Evolutionary conservation across 1,140 invertebrate species (phyloP).

Genomic region (Heliconius nattereri): DNA sequence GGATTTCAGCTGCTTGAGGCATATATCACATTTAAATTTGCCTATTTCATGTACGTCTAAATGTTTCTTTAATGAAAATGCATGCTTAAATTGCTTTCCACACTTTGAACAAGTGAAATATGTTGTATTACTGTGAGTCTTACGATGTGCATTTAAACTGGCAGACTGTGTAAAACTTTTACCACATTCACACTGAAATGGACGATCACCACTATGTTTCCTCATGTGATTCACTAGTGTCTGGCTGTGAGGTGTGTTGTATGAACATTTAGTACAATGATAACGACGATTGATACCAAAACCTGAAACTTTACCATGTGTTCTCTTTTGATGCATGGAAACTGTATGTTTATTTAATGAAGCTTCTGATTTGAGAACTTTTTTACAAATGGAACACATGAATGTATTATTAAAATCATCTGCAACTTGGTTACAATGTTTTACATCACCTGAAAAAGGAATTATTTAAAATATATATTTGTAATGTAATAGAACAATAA

Average conservation of each 20-base stretch:
- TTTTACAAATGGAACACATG: constrained; percentile 61
- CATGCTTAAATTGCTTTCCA: constrained; percentile 83
- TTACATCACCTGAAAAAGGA: neutral
- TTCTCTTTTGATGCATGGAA: constrained; percentile 66
- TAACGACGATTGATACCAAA: constrained; percentile 64
- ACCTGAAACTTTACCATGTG: constrained; percentile 68
- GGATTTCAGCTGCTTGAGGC: constrained; percentile 70
- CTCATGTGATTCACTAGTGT: constrained; percentile 76
- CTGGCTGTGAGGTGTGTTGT: constrained; percentile 75
- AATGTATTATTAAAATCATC: constrained; percentile 22
- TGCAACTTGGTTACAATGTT: neutral
- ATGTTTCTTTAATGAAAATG: constrained; percentile 72
- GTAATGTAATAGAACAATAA: neutral
- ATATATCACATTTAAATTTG: constrained; percentile 61
- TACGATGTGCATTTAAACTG: constrained; percentile 75
- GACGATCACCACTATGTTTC: constrained; percentile 81
- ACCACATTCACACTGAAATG: constrained; percentile 82
- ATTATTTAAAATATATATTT: neutral
- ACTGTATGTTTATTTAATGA: constrained; percentile 58
- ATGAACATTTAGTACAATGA: constrained; percentile 72
- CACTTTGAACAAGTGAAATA: constrained; percentile 83
- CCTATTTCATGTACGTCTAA: constrained; percentile 67
- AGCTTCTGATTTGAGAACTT: constrained; percentile 56
- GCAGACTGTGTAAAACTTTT: constrained; percentile 82
- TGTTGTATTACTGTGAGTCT: constrained; percentile 75